Evolutionary conservation across 2,888 invertebrate genomes (phyloP).

Genomic region (Metalampra italica): DNA sequence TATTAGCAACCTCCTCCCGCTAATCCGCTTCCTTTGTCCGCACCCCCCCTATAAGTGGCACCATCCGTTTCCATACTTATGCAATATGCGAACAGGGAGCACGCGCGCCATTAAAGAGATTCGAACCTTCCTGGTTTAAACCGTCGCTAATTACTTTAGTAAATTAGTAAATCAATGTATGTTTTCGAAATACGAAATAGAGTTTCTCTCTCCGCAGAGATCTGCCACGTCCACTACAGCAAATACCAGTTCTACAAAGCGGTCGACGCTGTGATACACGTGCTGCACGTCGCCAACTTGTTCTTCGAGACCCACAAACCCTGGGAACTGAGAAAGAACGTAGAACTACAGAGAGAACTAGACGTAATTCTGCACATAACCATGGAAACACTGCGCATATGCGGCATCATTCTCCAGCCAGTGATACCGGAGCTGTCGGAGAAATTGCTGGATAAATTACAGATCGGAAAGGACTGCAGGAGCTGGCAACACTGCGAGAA

Average conservation of each 20-base stretch:
- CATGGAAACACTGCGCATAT: conserved; percentile 89
- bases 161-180: no score
- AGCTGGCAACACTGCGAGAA: conserved; percentile 56
- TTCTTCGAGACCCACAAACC: conserved; percentile 93
- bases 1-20: no score
- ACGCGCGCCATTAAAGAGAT: no score
- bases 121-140: no score
- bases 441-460: conserved; percentile 84
- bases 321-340: conserved; percentile 88
- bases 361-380: conserved; percentile 88
- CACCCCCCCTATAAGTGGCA: no score
- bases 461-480: conserved; percentile 48
- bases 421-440: conserved; percentile 86
- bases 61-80: no score
- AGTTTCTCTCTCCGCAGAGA: conserved; percentile 63
- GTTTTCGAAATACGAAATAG: no score
- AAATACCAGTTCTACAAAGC: conserved; percentile 90
- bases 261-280: conserved; percentile 86
- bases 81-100: no score
- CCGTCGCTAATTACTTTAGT: no score
- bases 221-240: conserved; percentile 83
- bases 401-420: conserved; percentile 87
- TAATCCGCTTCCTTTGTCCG: no score
- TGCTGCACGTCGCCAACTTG: conserved; percentile 88
- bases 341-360: conserved; percentile 77